phyloP scores from a whole-genome alignment of 2,888 invertebrate species.

The Synergus umbraculus region DNA sequence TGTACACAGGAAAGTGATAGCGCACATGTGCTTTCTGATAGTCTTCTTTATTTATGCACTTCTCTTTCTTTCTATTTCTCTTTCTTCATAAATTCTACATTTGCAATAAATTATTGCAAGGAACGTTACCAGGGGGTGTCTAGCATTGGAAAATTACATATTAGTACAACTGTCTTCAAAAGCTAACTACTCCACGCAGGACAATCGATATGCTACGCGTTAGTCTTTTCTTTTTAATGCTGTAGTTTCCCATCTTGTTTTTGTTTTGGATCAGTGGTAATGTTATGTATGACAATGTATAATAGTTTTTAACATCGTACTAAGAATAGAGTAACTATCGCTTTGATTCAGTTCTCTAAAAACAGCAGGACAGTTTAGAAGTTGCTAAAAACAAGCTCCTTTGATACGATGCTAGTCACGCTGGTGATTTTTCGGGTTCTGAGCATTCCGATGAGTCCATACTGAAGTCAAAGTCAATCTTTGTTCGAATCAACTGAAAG shows the following conservation, averaged over 20 bases:
- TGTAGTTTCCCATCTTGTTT: background rate
- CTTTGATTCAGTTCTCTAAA: too few relatives aligned
- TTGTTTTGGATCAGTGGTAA: background rate
- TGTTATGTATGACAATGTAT: background rate
- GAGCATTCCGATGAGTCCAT: background rate
- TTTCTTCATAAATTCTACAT: background rate
- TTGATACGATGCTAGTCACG: background rate
- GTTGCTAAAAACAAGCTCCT: background rate
- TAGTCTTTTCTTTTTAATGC: too few relatives aligned
- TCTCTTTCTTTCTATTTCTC: background rate
- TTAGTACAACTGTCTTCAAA: too few relatives aligned
- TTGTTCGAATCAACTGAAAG: slow-evolving; percentile 28
- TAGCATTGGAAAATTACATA: too few relatives aligned
- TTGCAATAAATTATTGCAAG: background rate
- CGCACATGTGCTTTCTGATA: background rate
- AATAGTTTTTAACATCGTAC: background rate
- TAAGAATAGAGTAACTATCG: background rate
- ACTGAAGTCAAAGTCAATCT: slow-evolving; percentile 25
- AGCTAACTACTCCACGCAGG: too few relatives aligned
- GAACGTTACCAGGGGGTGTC: background rate
- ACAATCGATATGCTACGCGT: too few relatives aligned
- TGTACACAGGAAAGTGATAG: slow-evolving; percentile 1
- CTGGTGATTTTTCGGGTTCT: slow-evolving; percentile 2
- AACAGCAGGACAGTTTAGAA: background rate
- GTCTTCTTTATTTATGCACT: background rate